These are phyloP conservation scores for Periophthalmus modestus DNA, from an alignment of 2,113 vertebrate genomes.

Conservation along the genomic window DNA sequence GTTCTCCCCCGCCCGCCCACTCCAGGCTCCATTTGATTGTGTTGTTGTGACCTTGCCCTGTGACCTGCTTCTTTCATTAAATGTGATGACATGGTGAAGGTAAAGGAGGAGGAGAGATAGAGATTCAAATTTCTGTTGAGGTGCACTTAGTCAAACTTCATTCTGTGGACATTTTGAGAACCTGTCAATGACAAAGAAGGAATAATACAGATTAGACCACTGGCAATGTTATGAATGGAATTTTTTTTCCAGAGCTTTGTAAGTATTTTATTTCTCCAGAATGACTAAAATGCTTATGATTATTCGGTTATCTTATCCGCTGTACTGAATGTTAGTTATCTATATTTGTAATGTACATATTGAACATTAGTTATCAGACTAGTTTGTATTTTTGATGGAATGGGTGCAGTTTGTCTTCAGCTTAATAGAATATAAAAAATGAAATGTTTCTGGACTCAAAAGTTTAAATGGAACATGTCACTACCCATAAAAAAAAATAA, in stretches of 20 bases:
- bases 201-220: background rate
- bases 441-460: no score
- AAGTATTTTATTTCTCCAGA: background rate
- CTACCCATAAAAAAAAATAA: no score
- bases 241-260: background rate
- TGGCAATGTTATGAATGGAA: background rate
- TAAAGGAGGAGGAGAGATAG: no score
- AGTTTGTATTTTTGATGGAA: background rate
- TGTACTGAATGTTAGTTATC: background rate
- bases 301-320: background rate
- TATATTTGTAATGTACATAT: background rate
- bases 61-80: conserved; percentile 68
- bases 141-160: background rate
- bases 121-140: background rate
- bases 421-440: no score
- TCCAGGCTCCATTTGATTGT: background rate
- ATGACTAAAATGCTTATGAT: background rate
- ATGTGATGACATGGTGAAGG: conserved; percentile 63
- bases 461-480: no score
- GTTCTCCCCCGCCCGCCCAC: conserved; percentile 45
- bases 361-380: background rate
- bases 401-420: no score
- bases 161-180: no score
- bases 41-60: conserved; percentile 54
- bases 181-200: background rate